A percentile compares a stretch with the other conserved stretches of the same genome.
Conservation (phyloP, 2,888 invertebrate species). For the Blera fallax region DNA sequence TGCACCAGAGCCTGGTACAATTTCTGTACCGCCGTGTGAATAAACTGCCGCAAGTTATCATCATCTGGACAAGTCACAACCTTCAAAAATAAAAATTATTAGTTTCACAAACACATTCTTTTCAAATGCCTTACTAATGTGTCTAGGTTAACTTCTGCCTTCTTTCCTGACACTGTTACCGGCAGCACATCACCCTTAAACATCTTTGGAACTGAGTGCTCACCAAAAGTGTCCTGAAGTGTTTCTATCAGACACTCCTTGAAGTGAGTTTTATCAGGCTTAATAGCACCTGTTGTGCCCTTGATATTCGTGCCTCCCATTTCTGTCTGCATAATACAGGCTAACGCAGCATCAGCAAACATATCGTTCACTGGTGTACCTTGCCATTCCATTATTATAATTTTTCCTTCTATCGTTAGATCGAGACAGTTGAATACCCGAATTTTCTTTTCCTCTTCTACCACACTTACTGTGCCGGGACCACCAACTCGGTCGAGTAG, state of each 20-base stretch:
- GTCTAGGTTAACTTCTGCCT: slow-evolving; percentile 92
- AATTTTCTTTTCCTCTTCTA: slow-evolving; percentile 88
- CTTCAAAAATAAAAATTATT: slow-evolving; percentile 80
- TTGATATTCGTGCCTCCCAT: slow-evolving; percentile 85
- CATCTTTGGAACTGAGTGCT: slow-evolving; percentile 95
- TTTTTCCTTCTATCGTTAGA: slow-evolving; percentile 89
- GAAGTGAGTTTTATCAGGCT: slow-evolving; percentile 95
- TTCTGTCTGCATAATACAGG: slow-evolving; percentile 93
- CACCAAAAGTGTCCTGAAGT: slow-evolving; percentile 95
- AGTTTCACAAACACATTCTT: not conserved
- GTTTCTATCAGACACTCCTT: slow-evolving; percentile 85
- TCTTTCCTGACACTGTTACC: slow-evolving; percentile 92
- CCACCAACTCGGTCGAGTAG: slow-evolving; percentile 90
- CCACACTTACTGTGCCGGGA: slow-evolving; percentile 85
- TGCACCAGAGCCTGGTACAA: slow-evolving; percentile 91
- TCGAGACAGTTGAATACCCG: slow-evolving; percentile 92
- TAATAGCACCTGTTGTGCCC: slow-evolving; percentile 85
- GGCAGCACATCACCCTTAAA: slow-evolving; percentile 94
- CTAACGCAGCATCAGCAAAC: slow-evolving; percentile 97
- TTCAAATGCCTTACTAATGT: slow-evolving; percentile 83
- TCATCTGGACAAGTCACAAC: slow-evolving; percentile 92
- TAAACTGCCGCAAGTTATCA: slow-evolving; percentile 90
- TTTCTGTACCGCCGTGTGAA: slow-evolving; percentile 92
- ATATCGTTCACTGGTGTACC: slow-evolving; percentile 98
- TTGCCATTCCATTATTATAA: slow-evolving; percentile 96